Conservation (phyloP, 64 coral and sea anemone species). For the Montipora cactus region DNA sequence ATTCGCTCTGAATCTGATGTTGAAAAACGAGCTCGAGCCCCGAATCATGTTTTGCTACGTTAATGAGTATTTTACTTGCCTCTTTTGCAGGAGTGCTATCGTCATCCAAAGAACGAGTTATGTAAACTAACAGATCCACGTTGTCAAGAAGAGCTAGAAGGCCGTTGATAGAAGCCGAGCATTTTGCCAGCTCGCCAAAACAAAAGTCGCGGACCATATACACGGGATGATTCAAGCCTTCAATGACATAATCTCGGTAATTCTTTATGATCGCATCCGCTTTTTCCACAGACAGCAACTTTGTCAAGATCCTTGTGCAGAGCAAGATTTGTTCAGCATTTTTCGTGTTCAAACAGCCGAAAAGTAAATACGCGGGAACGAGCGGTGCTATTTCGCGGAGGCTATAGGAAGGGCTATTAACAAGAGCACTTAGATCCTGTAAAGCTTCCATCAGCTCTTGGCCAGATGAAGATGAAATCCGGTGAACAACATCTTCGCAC, state of each 20-base stretch:
- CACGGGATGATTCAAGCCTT: conserved; percentile 92
- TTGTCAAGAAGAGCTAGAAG: conserved; percentile 80
- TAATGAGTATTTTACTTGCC: conserved; percentile 79
- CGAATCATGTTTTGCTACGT: conserved; percentile 78
- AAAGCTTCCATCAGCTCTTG: conserved; percentile 54
- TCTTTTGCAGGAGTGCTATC: conserved; percentile 69
- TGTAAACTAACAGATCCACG: conserved; percentile 86
- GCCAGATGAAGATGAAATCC: conserved; percentile 79
- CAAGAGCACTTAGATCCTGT: conserved; percentile 78
- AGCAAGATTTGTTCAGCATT: conserved; percentile 79
- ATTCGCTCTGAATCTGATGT: conserved; percentile 81
- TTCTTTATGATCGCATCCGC: conserved; percentile 74
- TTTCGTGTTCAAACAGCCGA: conserved; percentile 79
- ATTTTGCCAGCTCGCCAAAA: conserved; percentile 83
- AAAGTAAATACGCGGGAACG: conserved; percentile 65
- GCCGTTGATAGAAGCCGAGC: conserved; percentile 82
- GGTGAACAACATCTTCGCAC: conserved; percentile 72
- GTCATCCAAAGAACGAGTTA: conserved; percentile 69
- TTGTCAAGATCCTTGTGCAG: conserved; percentile 88
- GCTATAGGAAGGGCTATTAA: conserved; percentile 62
- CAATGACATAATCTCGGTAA: conserved; percentile 83
- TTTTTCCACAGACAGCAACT: conserved; percentile 82
- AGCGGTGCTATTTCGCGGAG: conserved; percentile 66
- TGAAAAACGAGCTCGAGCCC: conserved; percentile 87
- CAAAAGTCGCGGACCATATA: conserved; percentile 90